phyloP scores from a whole-genome alignment of 2,113 vertebrate genomes.

The Anas platyrhynchos region DNA sequence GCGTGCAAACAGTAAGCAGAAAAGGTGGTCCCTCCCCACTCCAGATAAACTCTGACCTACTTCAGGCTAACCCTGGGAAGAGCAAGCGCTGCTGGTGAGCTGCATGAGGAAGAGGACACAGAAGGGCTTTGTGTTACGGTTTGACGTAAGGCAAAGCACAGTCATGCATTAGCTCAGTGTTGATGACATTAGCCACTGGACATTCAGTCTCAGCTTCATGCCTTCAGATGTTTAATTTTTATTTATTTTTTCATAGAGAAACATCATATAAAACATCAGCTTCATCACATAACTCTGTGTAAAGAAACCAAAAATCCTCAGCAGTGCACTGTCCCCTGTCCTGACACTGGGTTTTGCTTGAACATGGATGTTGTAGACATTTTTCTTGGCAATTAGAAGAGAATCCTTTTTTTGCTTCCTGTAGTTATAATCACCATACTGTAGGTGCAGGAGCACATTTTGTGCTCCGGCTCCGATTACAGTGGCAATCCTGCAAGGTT shows the following conservation, averaged over 20 bases:
- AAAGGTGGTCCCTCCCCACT: background rate
- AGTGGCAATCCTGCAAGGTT: background rate
- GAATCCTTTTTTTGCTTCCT: background rate
- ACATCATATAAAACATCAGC: background rate
- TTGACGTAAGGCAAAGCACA: background rate
- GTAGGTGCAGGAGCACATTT: background rate
- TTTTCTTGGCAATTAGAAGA: background rate
- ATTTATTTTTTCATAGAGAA: background rate
- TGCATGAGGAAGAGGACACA: background rate
- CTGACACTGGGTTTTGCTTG: background rate
- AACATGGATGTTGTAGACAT: background rate
- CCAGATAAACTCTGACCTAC: constrained; percentile 30
- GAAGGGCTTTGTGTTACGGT: background rate
- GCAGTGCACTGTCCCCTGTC: background rate
- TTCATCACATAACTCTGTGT: background rate
- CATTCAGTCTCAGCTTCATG: background rate
- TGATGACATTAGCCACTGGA: background rate
- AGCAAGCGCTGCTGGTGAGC: background rate
- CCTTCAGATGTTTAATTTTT: background rate
- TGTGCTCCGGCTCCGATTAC: background rate
- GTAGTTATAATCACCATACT: background rate
- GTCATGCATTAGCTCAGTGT: background rate
- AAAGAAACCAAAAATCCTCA: background rate
- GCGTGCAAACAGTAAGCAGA: background rate
- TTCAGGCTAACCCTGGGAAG: background rate